phyloP scores from a whole-genome alignment of 2,113 vertebrate genomes.

The Garra rufa region DNA sequence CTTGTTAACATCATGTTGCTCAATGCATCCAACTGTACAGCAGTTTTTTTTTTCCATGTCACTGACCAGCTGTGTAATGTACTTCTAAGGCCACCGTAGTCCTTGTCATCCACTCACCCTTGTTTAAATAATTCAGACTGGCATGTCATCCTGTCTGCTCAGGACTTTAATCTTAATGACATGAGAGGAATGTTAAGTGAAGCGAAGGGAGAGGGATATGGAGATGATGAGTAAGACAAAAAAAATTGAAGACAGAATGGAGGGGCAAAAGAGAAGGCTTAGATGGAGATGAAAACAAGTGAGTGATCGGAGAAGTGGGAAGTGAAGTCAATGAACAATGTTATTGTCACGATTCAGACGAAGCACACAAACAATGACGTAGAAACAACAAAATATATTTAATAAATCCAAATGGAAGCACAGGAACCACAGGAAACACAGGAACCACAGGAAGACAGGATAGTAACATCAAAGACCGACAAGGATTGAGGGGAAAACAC shows the following conservation, averaged over 20 bases:
- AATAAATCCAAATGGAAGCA: no score
- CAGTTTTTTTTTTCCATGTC: background rate
- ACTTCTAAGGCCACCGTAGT: constrained; percentile 7
- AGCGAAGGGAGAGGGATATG: background rate
- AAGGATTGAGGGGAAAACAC: no score
- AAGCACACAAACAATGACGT: no score
- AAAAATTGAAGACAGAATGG: background rate
- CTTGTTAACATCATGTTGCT: background rate
- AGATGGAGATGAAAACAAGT: background rate
- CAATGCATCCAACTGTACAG: background rate
- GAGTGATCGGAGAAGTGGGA: background rate
- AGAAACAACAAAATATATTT: no score
- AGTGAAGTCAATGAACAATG: background rate
- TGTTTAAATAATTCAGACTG: constrained; percentile 43
- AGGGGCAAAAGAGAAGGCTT: background rate
- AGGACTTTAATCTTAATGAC: constrained; percentile 41
- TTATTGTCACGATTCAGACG: no score
- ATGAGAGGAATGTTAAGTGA: constrained; percentile 38
- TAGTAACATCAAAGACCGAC: no score
- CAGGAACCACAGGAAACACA: no score
- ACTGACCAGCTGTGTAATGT: constrained; percentile 1
- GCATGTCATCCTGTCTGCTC: constrained; percentile 17
- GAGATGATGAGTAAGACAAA: constrained; percentile 4
- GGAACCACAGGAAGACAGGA: no score
- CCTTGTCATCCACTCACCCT: constrained; percentile 12